Evolutionary conservation across 2,797 vertebrate genomes (phyloP).

Genomic region (Micromesistius poutassou): DNA sequence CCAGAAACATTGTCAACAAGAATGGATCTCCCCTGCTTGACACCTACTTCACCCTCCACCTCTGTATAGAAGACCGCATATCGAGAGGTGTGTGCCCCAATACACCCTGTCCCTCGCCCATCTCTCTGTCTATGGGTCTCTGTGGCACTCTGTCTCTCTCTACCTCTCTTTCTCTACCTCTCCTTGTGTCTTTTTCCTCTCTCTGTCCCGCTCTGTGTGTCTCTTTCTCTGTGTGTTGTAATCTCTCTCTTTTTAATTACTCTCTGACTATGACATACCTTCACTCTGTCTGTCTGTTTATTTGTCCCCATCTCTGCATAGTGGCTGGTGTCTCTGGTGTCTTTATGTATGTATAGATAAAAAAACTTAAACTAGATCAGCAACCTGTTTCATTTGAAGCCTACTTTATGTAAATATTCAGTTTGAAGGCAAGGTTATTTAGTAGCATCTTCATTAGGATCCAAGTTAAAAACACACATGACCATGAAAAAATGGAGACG

Average conservation of each 20-base stretch:
- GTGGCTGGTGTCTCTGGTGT: not conserved
- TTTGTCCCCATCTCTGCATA: not conserved
- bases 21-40: conserved; percentile 92
- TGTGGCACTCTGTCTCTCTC: conserved; percentile 27
- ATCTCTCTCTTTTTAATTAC: too few species aligned
- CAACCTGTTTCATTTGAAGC: not conserved
- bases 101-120: not conserved
- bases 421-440: not conserved
- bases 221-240: not conserved
- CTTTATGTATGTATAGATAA: not conserved
- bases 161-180: not conserved
- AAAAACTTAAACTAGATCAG: not conserved
- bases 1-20: conserved; percentile 91
- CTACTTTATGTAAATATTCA: not conserved
- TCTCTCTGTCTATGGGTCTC: not conserved
- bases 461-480: not conserved
- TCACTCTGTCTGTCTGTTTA: not conserved
- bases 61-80: conserved; percentile 80
- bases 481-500: not conserved
- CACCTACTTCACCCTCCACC: conserved; percentile 94
- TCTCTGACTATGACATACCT: not conserved
- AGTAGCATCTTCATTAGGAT: not conserved
- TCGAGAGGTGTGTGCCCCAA: conserved; percentile 78
- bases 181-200: not conserved
- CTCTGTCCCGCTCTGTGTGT: conserved; percentile 13